Conservation (phyloP, 2,113 vertebrate genomes). For the Onychorhynchus coronatus region DNA sequence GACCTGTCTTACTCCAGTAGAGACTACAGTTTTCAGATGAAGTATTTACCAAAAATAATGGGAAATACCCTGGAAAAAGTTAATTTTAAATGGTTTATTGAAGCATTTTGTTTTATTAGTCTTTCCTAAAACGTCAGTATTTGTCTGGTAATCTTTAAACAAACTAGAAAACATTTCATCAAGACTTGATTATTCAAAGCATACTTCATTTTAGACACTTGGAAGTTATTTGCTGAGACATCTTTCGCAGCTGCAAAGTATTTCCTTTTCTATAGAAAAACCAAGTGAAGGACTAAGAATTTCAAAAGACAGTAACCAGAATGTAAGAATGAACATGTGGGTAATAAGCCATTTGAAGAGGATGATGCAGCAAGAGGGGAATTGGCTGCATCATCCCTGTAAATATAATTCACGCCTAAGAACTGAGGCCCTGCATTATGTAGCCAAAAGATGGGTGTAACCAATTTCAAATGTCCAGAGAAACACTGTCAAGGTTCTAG, state of each 20-base stretch:
- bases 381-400: neutral
- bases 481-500: constrained; percentile 7
- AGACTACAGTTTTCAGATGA: neutral
- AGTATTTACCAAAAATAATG: neutral
- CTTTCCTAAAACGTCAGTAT: neutral
- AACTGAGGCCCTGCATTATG: neutral
- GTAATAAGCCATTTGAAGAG: constrained; percentile 20
- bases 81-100: neutral
- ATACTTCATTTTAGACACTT: neutral
- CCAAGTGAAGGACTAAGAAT: neutral
- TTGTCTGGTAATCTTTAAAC: neutral
- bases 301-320: neutral
- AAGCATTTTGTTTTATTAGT: neutral
- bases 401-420: neutral
- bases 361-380: neutral
- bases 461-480: neutral
- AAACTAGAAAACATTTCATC: neutral
- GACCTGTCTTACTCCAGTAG: neutral
- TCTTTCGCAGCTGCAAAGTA: neutral
- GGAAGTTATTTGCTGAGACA: neutral
- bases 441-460: constrained; percentile 49
- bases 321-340: neutral
- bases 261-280: neutral
- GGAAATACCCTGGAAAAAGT: neutral
- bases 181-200: neutral